Evolutionary conservation across 1,140 invertebrate species (phyloP), one percentile per base, ranked within the genome.

Genomic region (Metaphire vulgaris): DNA sequence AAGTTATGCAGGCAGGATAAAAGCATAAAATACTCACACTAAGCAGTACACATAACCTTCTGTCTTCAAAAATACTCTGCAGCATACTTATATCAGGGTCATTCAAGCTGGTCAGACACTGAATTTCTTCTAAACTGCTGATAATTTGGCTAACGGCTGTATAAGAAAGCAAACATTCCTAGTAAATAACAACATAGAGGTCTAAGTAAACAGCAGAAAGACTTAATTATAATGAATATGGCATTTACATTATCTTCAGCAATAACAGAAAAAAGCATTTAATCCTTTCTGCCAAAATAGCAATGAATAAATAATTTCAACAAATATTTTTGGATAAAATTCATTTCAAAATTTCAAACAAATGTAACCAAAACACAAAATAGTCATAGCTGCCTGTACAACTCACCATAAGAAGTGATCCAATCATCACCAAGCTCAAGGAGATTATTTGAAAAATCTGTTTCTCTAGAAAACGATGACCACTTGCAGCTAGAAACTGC

Each of bases 101-200:
- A 15, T 78, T 82, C 73, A 86, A 85, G 69, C 97, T 95, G 84
- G 95, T 93, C 74, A 98, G 89, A 80, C 94, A 94, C 80, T 95
- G 91, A 78, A 98, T 95, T 83, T 97, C 95, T 84, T 98, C 96
- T 80, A 98, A 86, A 74, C 93, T 95, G 86, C 98, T 95, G 81
- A 97, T 88, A 79, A 98, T 91, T 81, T 93, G 90, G 79, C 91
- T 92, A 78, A 98, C 93, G 82, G 95, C 94, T 88, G 83, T 86
- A n/a, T n/a, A n/a, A n/a, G n/a, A n/a, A n/a, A n/a, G n/a, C n/a
- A n/a, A n/a, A n/a, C n/a, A n/a, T n/a, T n/a, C n/a, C n/a, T n/a
- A n/a, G n/a, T n/a, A n/a, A n/a, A n/a, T n/a, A n/a, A n/a, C n/a
- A n/a, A n/a, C n/a, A n/a, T n/a, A n/a, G n/a, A n/a, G n/a, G n/a